Evolutionary conservation across 2,888 invertebrate species (phyloP), one percentile per base, ranked within the genome.

Genomic region (Idaea dimidiata): DNA sequence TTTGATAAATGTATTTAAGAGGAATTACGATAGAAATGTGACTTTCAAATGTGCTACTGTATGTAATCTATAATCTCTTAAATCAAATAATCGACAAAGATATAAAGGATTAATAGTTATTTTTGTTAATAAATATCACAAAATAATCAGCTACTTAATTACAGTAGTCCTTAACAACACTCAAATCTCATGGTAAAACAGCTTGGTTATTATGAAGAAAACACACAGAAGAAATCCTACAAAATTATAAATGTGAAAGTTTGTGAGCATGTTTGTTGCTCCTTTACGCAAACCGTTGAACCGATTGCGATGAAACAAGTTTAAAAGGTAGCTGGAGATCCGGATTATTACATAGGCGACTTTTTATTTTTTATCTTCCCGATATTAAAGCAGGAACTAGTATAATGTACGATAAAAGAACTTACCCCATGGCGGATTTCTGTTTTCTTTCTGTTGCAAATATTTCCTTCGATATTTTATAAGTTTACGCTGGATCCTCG

Each of bases 391-490:
- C 24, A 24, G 24, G 24, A 24, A 1, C 5, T 43, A 43, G 0
- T 14, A 8, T 10, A 43, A 43, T 8, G 10, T 43, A 14, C n/a
- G n/a, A 8, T 10, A 43, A 43, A 43, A 43, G 8, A 43, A 43
- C 75, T 86, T 93, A 97, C 97, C 97, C 98, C 98, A 98, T 0
- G 98, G 97, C 18, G 95, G 94, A 68, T 95, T 95, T 74, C 96
- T 95, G 32, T 95, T 91, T 60, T 94, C 93, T 80, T 97, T 97
- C 75, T 96, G 95, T 61, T 93, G 94, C 60, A 95, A 87, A 86
- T 97, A 98, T 83, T 97, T 98, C 67, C 95, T 94, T 67, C 97
- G 94, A 78, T 98, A 97, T 80, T 97, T 97, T 8, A 94, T 94
- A n/a, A 97, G 86, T 84, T 97, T 97, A 55, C 97, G 91, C 75